phyloP scores from a whole-genome alignment of 2,888 invertebrate species.

The Agapostemon virescens region DNA sequence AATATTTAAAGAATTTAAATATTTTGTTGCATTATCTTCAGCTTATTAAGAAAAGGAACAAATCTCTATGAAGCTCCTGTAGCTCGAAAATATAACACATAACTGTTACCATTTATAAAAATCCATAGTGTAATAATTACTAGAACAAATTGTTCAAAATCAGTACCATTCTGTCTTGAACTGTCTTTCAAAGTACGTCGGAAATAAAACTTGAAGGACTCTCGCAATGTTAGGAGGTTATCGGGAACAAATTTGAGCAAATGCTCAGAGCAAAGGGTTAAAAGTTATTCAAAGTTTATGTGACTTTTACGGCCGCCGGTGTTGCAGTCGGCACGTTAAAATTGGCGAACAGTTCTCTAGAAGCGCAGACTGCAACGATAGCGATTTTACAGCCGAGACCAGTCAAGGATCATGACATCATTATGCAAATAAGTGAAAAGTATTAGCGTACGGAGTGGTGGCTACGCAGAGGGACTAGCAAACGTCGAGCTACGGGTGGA shows the following conservation, averaged over 20 bases:
- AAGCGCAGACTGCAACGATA: background rate
- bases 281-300: background rate
- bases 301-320: background rate
- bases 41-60: too few relatives aligned
- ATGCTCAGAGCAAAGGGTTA: background rate
- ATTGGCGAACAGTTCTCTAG: background rate
- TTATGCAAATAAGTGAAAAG: slow-evolving; percentile 14
- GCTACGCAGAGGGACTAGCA: background rate
- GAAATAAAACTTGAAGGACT: background rate
- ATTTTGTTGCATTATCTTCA: too few relatives aligned
- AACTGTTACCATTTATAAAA: background rate
- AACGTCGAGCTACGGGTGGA: background rate
- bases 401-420: slow-evolving; percentile 18
- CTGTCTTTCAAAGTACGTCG: background rate
- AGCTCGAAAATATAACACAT: too few relatives aligned
- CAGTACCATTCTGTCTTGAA: background rate
- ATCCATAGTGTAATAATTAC: background rate
- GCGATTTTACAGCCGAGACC: slow-evolving; percentile 24
- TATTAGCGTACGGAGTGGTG: background rate
- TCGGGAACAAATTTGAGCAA: background rate
- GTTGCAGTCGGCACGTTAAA: background rate
- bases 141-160: background rate
- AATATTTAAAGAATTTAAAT: too few relatives aligned
- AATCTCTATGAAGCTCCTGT: too few relatives aligned
- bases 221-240: background rate